These are phyloP conservation scores for Cossypha heuglini DNA, from an alignment of 2,797 vertebrate species.

Conservation along the genomic window DNA sequence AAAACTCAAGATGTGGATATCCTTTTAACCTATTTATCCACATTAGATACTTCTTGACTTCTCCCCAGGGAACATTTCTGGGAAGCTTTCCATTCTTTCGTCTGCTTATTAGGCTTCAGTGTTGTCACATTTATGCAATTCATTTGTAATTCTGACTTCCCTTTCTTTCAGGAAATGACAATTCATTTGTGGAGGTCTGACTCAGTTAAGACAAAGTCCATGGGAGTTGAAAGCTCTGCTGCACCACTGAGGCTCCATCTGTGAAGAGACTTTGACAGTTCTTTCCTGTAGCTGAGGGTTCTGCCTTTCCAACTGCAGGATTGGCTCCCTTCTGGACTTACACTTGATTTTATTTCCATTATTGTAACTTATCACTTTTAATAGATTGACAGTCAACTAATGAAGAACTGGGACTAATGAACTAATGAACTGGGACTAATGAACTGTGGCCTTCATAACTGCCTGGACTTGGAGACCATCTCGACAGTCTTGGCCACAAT, in stretches of 20 bases:
- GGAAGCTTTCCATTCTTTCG: constrained; percentile 31
- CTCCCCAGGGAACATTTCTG: constrained; percentile 32
- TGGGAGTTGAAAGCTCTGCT: constrained; percentile 8
- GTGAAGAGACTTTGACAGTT: not conserved
- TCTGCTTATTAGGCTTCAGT: constrained; percentile 46
- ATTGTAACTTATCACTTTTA: not conserved
- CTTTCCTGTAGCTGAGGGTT: not conserved
- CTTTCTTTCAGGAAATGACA: constrained; percentile 25
- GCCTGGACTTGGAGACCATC: not conserved
- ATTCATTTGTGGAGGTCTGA: constrained; percentile 10
- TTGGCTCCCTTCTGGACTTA: not conserved
- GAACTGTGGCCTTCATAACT: not conserved
- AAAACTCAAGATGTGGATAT: constrained; percentile 60
- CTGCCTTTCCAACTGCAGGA: not conserved
- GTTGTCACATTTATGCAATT: constrained; percentile 56
- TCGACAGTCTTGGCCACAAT: not conserved
- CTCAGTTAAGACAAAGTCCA: constrained; percentile 20
- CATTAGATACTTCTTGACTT: constrained; percentile 68
- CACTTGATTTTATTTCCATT: not conserved
- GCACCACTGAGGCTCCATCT: not conserved
- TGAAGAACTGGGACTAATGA: not conserved
- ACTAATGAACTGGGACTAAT: not conserved
- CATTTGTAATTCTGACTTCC: constrained; percentile 33
- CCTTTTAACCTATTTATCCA: constrained; percentile 64
- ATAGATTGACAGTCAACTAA: not conserved